These are phyloP conservation scores for Pimpla rufipes DNA, from an alignment of 2,888 invertebrate species.

Conservation along the genomic window DNA sequence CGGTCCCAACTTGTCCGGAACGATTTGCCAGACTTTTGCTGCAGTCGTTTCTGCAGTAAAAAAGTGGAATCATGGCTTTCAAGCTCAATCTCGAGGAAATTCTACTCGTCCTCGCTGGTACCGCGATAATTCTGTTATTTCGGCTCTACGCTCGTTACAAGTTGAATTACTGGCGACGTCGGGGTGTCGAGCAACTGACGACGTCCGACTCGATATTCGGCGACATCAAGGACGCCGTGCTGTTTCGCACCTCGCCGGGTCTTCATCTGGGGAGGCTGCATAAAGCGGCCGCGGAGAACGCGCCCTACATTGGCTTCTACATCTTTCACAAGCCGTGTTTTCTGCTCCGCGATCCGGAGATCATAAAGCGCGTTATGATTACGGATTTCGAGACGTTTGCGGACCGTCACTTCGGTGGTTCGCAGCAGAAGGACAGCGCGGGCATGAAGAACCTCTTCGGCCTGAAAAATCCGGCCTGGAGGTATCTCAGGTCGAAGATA, in stretches of 20 bases:
- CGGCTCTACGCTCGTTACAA: conserved; percentile 76
- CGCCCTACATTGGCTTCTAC: conserved; percentile 85
- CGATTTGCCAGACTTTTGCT: not conserved
- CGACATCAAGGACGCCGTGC: conserved; percentile 79
- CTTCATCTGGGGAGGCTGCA: conserved; percentile 78
- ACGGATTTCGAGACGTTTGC: conserved; percentile 86
- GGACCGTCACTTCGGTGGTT: conserved; percentile 85
- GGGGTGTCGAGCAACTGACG: conserved; percentile 78
- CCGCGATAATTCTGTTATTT: not conserved
- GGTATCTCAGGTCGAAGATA: conserved; percentile 85
- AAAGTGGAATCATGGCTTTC: not conserved
- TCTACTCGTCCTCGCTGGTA: not conserved
- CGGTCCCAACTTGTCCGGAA: not conserved
- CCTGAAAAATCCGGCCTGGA: conserved; percentile 86
- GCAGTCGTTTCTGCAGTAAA: not conserved
- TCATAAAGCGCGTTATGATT: conserved; percentile 85
- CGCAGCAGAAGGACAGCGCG: conserved; percentile 84
- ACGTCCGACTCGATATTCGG: conserved; percentile 77
- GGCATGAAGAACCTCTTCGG: conserved; percentile 84
- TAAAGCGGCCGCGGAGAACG: conserved; percentile 71
- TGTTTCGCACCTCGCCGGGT: conserved; percentile 79
- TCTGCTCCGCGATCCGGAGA: conserved; percentile 85
- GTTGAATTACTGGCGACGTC: conserved; percentile 79
- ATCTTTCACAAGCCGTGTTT: conserved; percentile 86
- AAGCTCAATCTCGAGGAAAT: not conserved